Conservation (phyloP, 2,797 vertebrate species). For the Manis javanica region DNA sequence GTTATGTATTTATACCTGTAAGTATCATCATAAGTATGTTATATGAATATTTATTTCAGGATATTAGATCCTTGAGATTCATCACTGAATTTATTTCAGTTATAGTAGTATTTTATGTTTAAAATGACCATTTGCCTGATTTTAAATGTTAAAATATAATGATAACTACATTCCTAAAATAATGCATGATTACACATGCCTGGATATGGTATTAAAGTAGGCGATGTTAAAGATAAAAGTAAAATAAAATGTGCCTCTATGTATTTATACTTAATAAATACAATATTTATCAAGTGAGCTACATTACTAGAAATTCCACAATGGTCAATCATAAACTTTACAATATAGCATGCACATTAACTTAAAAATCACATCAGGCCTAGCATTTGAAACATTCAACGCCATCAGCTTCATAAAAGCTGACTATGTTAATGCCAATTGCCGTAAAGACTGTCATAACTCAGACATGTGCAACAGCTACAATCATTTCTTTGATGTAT, state of each 20-base stretch:
- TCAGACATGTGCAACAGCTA: not conserved
- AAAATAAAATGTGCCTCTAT: not conserved
- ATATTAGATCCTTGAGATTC: not conserved
- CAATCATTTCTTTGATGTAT: constrained; percentile 9
- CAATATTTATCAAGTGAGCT: not conserved
- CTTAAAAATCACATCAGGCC: not conserved
- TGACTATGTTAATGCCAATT: not conserved
- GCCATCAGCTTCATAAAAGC: not conserved
- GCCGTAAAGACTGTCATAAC: not conserved
- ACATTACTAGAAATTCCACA: not conserved
- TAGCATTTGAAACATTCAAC: not conserved
- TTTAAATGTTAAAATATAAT: not conserved
- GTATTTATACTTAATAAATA: not conserved
- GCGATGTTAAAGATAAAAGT: not conserved
- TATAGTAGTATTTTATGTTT: not conserved
- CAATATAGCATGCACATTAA: not conserved
- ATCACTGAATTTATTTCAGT: not conserved
- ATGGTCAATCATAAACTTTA: not conserved
- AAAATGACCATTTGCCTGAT: not conserved
- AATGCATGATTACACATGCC: not conserved
- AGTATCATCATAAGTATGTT: not conserved
- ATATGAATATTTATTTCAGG: not conserved
- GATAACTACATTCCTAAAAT: not conserved
- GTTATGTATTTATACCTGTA: not conserved
- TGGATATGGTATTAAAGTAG: not conserved